These are phyloP conservation scores for Lagopus leucura DNA, from an alignment of 2,113 vertebrate species.

Conservation along the genomic window DNA sequence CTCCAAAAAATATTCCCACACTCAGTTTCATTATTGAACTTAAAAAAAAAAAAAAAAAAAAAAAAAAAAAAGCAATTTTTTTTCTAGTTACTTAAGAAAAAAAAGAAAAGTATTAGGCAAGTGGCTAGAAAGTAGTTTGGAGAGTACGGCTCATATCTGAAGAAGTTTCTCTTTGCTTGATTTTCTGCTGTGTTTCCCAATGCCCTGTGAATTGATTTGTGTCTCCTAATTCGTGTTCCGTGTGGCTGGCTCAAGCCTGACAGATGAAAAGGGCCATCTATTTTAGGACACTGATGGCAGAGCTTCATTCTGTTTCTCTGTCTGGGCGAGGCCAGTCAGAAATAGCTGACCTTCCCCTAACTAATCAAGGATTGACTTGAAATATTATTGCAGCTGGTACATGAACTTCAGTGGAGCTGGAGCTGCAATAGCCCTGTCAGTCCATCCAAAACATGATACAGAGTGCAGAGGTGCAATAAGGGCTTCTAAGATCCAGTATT, in stretches of 20 bases:
- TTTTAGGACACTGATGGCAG: slow-evolving; percentile 89
- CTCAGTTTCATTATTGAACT: slow-evolving; percentile 86
- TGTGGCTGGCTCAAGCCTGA: slow-evolving; percentile 74
- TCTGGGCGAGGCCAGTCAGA: slow-evolving; percentile 75
- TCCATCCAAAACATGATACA: fast-evolving
- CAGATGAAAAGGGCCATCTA: slow-evolving; percentile 83
- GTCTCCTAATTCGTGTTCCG: slow-evolving; percentile 61
- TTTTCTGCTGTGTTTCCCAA: slow-evolving; percentile 40
- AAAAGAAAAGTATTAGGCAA: not conserved
- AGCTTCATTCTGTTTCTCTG: slow-evolving; percentile 72
- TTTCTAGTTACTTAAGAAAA: not conserved
- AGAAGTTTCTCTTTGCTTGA: slow-evolving; percentile 26
- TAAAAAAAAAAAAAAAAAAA: not conserved
- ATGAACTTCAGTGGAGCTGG: slow-evolving; percentile 30
- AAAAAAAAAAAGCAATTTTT: too few species aligned
- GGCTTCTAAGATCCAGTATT: not conserved
- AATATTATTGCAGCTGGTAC: slow-evolving; percentile 65
- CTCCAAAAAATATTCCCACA: slow-evolving; percentile 92
- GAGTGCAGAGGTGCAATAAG: not conserved
- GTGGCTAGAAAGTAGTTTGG: not conserved
- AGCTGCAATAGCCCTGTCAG: not conserved
- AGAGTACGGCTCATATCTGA: slow-evolving; percentile 13
- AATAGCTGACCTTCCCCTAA: slow-evolving; percentile 84
- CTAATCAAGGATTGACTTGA: slow-evolving; percentile 55
- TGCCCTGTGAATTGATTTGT: not conserved